Evolutionary conservation across 2,113 vertebrate species (phyloP), one percentile per base, ranked within the genome.

Genomic region (Halichoerus grypus): DNA sequence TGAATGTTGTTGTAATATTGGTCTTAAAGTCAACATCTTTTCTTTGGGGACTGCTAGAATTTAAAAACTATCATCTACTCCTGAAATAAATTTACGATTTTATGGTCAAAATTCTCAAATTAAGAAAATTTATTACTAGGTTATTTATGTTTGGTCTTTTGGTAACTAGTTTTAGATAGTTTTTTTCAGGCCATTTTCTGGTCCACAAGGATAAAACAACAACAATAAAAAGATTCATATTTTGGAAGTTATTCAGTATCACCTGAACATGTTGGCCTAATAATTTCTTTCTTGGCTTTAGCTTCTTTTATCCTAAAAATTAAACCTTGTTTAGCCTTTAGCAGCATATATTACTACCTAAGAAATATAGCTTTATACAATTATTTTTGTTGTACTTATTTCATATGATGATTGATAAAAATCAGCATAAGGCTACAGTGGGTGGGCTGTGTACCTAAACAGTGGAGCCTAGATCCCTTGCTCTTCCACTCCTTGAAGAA

Each of bases 31-130:
- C 36, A 88, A 19, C 14, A 9, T 55, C 0, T 33, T 85, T 22
- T 42, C 13, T 88, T 55, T 89, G 33, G 12, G 24, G 51, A 83
- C 55, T 80, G 22, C 28, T 61, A 57, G 71, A 92, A 46, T 63
- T 74, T 46, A 84, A 92, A 88, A 95, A 80, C 11, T 72, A 15
- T 3, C 46, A 57, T 79, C 36, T 65, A n/a, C 59, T 91, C 36
- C 19, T 72, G n/a, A 91, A 74, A n/a, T 33, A 71, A 84, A 59
- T 72, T 63, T 53, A 59, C 16, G 61, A 53, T n/a, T 74, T 42
- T 95, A 71, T 96, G 83, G 33, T 16, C 33, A 92, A 79, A 92
- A 84, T 81, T 85, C 18, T 88, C 49, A 80, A 51, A 84, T 84
- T 12, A 88, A 87, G 24, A 65, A 61, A 93, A 96, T 4, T 33